Evolutionary conservation across 2,888 invertebrate genomes (phyloP).

Genomic region (Drosophila mettleri): DNA sequence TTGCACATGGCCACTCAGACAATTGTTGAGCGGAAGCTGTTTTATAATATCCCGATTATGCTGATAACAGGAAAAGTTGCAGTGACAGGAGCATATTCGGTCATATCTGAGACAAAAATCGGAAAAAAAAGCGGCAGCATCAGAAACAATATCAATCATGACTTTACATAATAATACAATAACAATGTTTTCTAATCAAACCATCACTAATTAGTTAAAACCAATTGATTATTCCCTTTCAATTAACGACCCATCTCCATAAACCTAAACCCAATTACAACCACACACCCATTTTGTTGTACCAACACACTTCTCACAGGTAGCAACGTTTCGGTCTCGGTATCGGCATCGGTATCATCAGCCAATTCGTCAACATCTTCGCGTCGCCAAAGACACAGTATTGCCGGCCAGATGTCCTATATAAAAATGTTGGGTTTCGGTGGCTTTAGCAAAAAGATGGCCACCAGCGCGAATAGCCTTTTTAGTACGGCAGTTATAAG

Average conservation of each 20-base stretch:
- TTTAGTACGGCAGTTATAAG: constrained; percentile 98
- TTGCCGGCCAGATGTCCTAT: constrained; percentile 97
- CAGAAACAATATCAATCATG: constrained; percentile 26
- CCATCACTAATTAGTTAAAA: constrained; percentile 74
- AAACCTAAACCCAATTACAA: constrained; percentile 45
- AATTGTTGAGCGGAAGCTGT: constrained; percentile 23
- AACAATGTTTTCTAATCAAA: constrained; percentile 67
- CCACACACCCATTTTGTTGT: constrained; percentile 60
- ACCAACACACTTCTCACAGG: constrained; percentile 82
- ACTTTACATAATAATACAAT: constrained; percentile 44
- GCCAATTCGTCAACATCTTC: constrained; percentile 85
- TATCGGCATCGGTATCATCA: constrained; percentile 80
- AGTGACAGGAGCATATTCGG: constrained; percentile 22
- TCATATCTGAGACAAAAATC: constrained; percentile 15
- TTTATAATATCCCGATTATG: constrained; percentile 58
- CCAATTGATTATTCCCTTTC: constrained; percentile 65
- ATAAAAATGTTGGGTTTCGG: constrained; percentile 94
- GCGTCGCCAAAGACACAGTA: constrained; percentile 97
- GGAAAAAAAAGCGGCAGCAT: constrained; percentile 19
- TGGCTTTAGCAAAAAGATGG: constrained; percentile 89
- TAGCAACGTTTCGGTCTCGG: constrained; percentile 79
- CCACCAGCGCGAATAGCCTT: constrained; percentile 91
- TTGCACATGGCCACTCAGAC: constrained; percentile 3
- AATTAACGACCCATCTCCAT: too few species aligned
- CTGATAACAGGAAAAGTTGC: constrained; percentile 47